Base-by-base conservation (phyloP, 2,888 invertebrate species). In the Agrypnus murinus region DNA sequence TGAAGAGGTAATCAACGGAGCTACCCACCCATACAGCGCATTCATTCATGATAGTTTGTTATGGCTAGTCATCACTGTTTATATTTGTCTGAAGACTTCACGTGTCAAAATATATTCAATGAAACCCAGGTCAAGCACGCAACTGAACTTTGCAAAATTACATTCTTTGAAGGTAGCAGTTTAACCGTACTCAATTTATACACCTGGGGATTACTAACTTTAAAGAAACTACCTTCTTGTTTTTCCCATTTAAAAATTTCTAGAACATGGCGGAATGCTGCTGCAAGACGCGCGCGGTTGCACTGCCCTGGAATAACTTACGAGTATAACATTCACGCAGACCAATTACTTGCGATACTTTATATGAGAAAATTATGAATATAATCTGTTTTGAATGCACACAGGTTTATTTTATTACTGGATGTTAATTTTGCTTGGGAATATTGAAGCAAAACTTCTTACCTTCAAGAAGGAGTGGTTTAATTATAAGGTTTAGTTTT, bases 101-200 rank as follows among this genome's bases (percentile, higher is more conserved):
- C 15, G 17, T 15, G 34, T 10, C 14, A 32, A 34, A 53, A 34
- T 32, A 34, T 32, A n/a, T 10, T 53, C 31, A 53, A 53, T 53
- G 53, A 53, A 53, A 32, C 53, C 12, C 15, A n/a, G 57, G 57
- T 57, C 57, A 57, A 57, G 15, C 19, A 38, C n/a, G 57, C 57
- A 46, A 3, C 3, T 38, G 57, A 57, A 57, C 57, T 57, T 38
- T 17, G 57, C 10, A 17, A 32, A 57, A 38, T 19, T 38, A 38
- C 31, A 38, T 19, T 57, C 38, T 38, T 19, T 17, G 38, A 57
- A 32, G 53, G 53, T 32, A 53, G 53, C 40, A 40, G 40, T 40
- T 53, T 32, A 53, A 53, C n/a, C 53, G 53, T 53, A 32, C 53
- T 53, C 53, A 32, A 34, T 12, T 53, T 15, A 32, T 53, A 31